Percentiles rank a stretch among this genome's conserved stretches.
Conservation (phyloP, 53 echinoderm and acorn worm genomes). For the Paracentrotus lividus region DNA sequence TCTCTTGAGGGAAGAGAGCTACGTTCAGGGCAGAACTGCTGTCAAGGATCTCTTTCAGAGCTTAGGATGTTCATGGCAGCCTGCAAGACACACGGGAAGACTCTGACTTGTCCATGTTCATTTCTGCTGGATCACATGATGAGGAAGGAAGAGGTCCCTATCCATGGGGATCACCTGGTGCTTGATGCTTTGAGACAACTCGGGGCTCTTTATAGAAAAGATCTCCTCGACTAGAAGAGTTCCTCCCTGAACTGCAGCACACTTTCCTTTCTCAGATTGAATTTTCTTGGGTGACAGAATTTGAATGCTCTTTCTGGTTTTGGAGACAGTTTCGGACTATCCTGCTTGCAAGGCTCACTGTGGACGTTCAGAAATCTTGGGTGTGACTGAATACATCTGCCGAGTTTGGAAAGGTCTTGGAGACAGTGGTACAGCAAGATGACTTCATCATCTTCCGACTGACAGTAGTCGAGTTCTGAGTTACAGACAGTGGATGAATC, state of each 20-base stretch:
- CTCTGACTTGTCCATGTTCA: too few species aligned
- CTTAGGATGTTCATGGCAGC: too few species aligned
- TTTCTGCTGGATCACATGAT: not conserved
- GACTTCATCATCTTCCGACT: slow-evolving; percentile 41
- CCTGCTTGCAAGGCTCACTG: not conserved
- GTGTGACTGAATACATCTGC: too few species aligned
- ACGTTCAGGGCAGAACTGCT: not conserved
- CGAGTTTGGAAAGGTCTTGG: not conserved
- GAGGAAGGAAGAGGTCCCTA: not conserved
- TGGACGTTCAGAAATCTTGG: not conserved
- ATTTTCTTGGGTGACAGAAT: not conserved
- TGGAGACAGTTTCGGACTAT: not conserved
- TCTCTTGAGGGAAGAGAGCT: not conserved
- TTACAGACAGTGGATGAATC: not conserved
- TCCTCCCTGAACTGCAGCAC: not conserved
- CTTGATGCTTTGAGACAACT: not conserved
- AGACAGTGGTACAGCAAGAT: not conserved
- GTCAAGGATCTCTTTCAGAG: not conserved
- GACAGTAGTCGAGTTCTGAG: not conserved
- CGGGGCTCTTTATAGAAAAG: not conserved
- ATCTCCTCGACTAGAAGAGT: not conserved
- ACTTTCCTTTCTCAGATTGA: not conserved
- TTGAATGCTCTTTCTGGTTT: not conserved
- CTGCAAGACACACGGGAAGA: too few species aligned
- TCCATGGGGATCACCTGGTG: not conserved